Evolutionary conservation across 2,797 vertebrate species (phyloP).

Genomic region (Amblyopsis hoosieri): DNA sequence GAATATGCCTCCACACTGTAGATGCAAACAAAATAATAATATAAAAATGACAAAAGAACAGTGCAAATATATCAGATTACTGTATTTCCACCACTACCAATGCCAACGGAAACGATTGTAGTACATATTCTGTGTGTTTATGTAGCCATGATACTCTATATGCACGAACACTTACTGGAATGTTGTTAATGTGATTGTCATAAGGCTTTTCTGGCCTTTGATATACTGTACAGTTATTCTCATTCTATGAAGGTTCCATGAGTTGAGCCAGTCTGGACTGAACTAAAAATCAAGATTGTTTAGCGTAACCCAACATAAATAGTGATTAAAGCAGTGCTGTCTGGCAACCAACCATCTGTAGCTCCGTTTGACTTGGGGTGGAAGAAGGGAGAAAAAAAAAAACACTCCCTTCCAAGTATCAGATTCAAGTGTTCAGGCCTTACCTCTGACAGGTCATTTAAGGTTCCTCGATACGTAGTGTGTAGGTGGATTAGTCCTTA

Average conservation of each 20-base stretch:
- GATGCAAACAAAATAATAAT: conserved; percentile 3
- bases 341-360: conserved; percentile 16
- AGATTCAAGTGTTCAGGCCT: background rate
- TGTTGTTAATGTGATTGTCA: conserved; percentile 51
- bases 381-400: conserved; percentile 18
- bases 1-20: too few relatives aligned
- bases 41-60: conserved; percentile 14
- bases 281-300: conserved; percentile 48
- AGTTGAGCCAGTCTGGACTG: conserved; percentile 61
- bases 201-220: conserved; percentile 37
- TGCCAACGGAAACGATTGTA: conserved; percentile 18
- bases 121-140: conserved; percentile 4
- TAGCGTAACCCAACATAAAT: conserved; percentile 43
- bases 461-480: conserved; percentile 1
- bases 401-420: background rate
- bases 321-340: conserved; percentile 30
- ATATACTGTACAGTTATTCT: conserved; percentile 65
- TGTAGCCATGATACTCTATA: conserved; percentile 26
- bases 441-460: conserved; percentile 8
- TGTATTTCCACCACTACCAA: conserved; percentile 8
- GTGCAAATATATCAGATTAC: background rate
- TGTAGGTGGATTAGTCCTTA: background rate
- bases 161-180: conserved; percentile 40
- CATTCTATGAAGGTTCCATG: conserved; percentile 54
- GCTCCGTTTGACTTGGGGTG: conserved; percentile 3